phyloP scores from a whole-genome alignment of 2,888 invertebrate species.

The Apoderus coryli region DNA sequence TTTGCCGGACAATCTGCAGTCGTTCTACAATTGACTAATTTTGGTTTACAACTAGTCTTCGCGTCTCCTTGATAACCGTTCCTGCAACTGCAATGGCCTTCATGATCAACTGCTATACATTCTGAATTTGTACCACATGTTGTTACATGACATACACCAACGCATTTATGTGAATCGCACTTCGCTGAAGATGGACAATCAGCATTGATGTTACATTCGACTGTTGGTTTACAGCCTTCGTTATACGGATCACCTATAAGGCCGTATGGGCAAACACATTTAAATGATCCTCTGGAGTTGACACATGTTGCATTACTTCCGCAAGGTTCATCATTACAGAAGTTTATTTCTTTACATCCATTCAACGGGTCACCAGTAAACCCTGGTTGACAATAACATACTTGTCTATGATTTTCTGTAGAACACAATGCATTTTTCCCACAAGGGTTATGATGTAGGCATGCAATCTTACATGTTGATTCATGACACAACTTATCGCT shows the following conservation, averaged over 20 bases:
- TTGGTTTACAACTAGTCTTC: slow-evolving; percentile 58
- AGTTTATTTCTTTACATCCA: slow-evolving; percentile 62
- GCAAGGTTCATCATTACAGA: slow-evolving; percentile 64
- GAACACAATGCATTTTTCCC: slow-evolving; percentile 76
- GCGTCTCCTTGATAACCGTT: slow-evolving; percentile 66
- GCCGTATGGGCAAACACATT: slow-evolving; percentile 63
- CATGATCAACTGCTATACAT: slow-evolving; percentile 62
- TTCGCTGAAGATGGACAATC: slow-evolving; percentile 72
- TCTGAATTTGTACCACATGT: slow-evolving; percentile 74
- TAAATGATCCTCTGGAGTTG: slow-evolving; percentile 65
- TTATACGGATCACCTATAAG: slow-evolving; percentile 75
- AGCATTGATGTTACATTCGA: slow-evolving; percentile 61
- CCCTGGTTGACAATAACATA: slow-evolving; percentile 77
- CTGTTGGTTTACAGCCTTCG: slow-evolving; percentile 68
- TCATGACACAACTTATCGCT: slow-evolving; percentile 72
- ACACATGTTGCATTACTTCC: slow-evolving; percentile 67
- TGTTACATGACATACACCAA: slow-evolving; percentile 64
- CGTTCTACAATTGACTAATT: slow-evolving; percentile 54
- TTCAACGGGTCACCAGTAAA: slow-evolving; percentile 64
- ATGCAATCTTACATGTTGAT: slow-evolving; percentile 75
- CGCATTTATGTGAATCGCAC: slow-evolving; percentile 70
- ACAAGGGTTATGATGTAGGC: slow-evolving; percentile 68
- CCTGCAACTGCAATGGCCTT: slow-evolving; percentile 64
- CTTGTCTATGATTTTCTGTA: slow-evolving; percentile 64
- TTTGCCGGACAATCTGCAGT: slow-evolving; percentile 62